A percentile compares a stretch with the other conserved stretches of the same genome.
phyloP scores from a whole-genome alignment of 2,113 vertebrate species.

The Oenanthe oenanthe region DNA sequence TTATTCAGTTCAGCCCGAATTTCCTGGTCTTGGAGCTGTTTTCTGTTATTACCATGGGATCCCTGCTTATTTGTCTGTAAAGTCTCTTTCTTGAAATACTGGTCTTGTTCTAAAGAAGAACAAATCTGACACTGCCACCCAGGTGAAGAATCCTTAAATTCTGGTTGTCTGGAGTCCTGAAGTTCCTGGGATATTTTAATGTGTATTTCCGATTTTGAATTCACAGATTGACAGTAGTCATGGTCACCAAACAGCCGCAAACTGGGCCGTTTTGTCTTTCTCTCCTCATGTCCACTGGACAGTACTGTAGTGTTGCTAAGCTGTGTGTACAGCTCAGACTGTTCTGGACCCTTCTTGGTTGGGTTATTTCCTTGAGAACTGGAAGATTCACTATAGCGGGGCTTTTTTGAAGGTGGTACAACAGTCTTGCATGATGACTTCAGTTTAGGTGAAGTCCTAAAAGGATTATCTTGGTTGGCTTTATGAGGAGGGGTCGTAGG shows the following conservation, averaged over 20 bases:
- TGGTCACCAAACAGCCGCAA: slow-evolving; percentile 94
- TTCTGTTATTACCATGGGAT: slow-evolving; percentile 81
- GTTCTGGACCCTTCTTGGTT: slow-evolving; percentile 86
- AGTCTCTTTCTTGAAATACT: slow-evolving; percentile 78
- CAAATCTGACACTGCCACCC: slow-evolving; percentile 81
- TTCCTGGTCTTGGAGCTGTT: slow-evolving; percentile 93
- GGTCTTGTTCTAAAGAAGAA: slow-evolving; percentile 78
- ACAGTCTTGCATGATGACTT: slow-evolving; percentile 94
- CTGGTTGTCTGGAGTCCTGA: slow-evolving; percentile 84
- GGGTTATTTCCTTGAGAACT: slow-evolving; percentile 82
- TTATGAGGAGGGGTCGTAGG: slow-evolving; percentile 99
- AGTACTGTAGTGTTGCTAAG: slow-evolving; percentile 89
- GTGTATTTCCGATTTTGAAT: slow-evolving; percentile 85
- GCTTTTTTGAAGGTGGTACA: slow-evolving; percentile 88
- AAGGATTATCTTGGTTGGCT: slow-evolving; percentile 98
- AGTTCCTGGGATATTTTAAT: slow-evolving; percentile 83
- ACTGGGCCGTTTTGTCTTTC: slow-evolving; percentile 84
- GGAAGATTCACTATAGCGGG: slow-evolving; percentile 87
- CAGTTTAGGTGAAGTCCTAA: slow-evolving; percentile 94
- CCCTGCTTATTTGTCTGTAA: slow-evolving; percentile 73
- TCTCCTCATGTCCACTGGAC: slow-evolving; percentile 84
- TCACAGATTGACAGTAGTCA: slow-evolving; percentile 96
- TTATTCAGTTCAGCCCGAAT: slow-evolving; percentile 98
- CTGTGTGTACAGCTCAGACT: slow-evolving; percentile 93
- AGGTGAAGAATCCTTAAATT: slow-evolving; percentile 88